Evolutionary conservation across 2,888 invertebrate genomes (phyloP).

Genomic region (Drosophila paracracens): DNA sequence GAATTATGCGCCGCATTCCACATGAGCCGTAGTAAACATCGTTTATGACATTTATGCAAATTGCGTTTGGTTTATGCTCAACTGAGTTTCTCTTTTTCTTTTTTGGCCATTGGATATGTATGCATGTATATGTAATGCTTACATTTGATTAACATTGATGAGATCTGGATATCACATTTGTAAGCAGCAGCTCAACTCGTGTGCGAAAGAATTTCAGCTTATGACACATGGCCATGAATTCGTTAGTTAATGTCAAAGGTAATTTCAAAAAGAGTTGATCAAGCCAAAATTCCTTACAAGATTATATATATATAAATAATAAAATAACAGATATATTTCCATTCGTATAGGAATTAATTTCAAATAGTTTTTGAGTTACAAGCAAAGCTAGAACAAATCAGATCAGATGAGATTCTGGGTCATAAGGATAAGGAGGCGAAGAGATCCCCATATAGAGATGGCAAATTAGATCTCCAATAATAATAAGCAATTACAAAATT

Average conservation of each 20-base stretch:
- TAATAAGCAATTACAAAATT: too few relatives aligned
- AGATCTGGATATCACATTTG: neutral
- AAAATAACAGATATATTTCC: too few relatives aligned
- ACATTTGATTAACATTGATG: constrained; percentile 4
- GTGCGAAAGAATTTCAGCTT: neutral
- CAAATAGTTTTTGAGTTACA: neutral
- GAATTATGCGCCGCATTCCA: constrained; percentile 54
- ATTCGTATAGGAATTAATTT: neutral
- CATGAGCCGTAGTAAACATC: constrained; percentile 45
- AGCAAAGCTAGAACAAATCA: neutral
- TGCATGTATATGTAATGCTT: neutral
- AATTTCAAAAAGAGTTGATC: neutral
- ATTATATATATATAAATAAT: too few relatives aligned
- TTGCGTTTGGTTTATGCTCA: constrained; percentile 26
- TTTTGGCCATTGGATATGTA: neutral
- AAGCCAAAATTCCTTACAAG: neutral
- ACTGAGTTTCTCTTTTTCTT: neutral
- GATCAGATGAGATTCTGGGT: neutral
- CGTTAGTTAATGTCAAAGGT: neutral
- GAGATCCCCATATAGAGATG: neutral
- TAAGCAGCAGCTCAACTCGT: neutral
- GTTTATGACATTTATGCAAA: constrained; percentile 71
- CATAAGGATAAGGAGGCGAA: neutral
- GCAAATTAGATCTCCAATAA: too few relatives aligned
- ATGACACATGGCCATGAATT: neutral